Evolutionary conservation across 1,140 invertebrate species (phyloP), one percentile per base, ranked within the genome.

Genomic region (Camponotus pennsylvanicus): DNA sequence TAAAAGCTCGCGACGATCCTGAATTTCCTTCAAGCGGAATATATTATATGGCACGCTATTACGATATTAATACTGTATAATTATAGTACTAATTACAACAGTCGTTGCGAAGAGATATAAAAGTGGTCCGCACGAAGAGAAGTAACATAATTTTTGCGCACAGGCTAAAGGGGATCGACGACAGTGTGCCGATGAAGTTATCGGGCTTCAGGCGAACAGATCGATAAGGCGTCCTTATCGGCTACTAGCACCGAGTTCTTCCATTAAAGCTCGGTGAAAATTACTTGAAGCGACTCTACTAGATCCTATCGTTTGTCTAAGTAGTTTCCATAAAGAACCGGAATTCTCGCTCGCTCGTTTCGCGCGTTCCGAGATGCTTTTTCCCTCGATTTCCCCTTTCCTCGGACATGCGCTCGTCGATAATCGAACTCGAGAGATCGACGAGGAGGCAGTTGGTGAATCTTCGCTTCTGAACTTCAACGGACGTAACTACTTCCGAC

Each of bases 241-340:
- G 27, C n/a, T 40, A 42, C 11, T 32, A 40, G n/a, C 49, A 49
- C 9, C 21, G 34, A 49, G 32, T 34, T 85, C 34, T 63, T 69
- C 87, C 61, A 88, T 89, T 89, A 88, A 88, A 85, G 45, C 73
- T 32, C 57, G 55, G 76, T 32, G 87, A 89, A 76, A 89, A 89
- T 89, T 88, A 63, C 83, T 75, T 40, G 83, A 76, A 76, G 70
- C 87, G 55, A 59, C 69, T 85, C 73, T 63, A 69, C 78, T 52
- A 52, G 87, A 88, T 88, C 64, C 76, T 86, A 89, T 89, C 83
- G 61, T 85, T 63, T 66, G 69, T 45, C 71, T 88, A 89, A 88
- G 87, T 86, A 89, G 75, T 88, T 89, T 76, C 57, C 75, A 79
- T 84, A 85, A 63, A 83, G 59, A 85, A 75, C 69, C 42, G 75